phyloP scores from a whole-genome alignment of 2,113 vertebrate species.

The Pteropus alecto region DNA sequence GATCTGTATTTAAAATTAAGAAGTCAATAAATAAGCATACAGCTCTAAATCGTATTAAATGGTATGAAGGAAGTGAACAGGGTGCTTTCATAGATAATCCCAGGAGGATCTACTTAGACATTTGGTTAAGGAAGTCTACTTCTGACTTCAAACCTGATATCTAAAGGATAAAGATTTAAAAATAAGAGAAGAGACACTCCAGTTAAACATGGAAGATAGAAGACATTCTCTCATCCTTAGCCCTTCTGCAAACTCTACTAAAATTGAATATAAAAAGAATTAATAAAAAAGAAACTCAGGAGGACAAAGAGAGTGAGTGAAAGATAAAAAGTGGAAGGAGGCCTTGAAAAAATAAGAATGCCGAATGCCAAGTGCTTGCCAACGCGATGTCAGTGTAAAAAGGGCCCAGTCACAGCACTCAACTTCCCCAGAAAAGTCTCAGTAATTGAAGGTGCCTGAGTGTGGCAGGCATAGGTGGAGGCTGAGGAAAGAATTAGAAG shows the following conservation, averaged over 20 bases:
- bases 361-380: background rate
- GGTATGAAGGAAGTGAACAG: background rate
- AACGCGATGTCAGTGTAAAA: fast-evolving
- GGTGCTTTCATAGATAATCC: background rate
- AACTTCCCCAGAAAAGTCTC: background rate
- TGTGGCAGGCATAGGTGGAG: background rate
- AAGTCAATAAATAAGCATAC: background rate
- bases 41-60: background rate
- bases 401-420: background rate
- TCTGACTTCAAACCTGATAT: background rate
- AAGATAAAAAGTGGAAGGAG: background rate
- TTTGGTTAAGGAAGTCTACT: background rate
- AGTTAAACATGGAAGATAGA: background rate
- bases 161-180: background rate
- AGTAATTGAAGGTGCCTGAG: background rate
- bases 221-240: background rate
- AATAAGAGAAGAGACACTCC: background rate
- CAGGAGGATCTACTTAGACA: background rate
- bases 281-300: background rate
- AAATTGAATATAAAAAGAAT: background rate
- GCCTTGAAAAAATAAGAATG: background rate
- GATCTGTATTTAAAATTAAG: background rate
- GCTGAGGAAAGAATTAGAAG: background rate
- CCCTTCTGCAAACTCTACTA: background rate
- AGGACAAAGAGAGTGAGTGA: background rate